Evolutionary conservation across 30 jellyfish, hydroid and myxozoan species (phyloP).

Genomic region (Hydra vulgaris): DNA sequence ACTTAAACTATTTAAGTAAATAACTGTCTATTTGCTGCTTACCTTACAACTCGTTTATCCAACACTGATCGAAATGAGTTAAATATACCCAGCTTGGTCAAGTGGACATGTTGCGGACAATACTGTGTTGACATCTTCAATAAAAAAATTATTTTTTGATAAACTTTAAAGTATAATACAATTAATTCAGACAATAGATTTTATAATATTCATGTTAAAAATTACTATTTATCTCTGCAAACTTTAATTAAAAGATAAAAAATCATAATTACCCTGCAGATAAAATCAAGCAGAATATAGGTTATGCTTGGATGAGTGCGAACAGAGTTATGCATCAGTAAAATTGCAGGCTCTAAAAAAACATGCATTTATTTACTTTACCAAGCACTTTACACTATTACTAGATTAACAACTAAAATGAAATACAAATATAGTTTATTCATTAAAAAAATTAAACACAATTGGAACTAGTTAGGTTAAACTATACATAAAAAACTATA

Average conservation of each 20-base stretch:
- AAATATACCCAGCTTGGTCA: conserved; percentile 63
- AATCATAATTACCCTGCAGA: conserved; percentile 76
- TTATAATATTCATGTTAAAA: background rate
- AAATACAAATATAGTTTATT: too few relatives aligned
- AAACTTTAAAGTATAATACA: background rate
- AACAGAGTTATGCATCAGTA: conserved; percentile 85
- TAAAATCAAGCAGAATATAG: conserved; percentile 71
- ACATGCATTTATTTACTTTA: too few relatives aligned
- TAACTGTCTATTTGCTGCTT: background rate
- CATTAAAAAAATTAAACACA: too few relatives aligned
- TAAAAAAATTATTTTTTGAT: background rate
- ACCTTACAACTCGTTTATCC: conserved; percentile 96
- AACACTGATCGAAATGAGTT: conserved; percentile 63
- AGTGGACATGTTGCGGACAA: conserved; percentile 34
- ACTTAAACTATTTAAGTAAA: too few relatives aligned
- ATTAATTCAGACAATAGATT: background rate
- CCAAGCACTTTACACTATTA: too few relatives aligned
- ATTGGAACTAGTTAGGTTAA: too few relatives aligned
- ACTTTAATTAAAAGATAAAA: background rate
- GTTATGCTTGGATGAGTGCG: conserved; percentile 94
- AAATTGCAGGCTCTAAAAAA: conserved; percentile 88
- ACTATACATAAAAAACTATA: too few relatives aligned
- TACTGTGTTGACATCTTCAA: conserved; percentile 51
- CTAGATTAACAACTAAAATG: too few relatives aligned
- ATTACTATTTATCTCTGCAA: background rate